Conservation (phyloP, 2,888 invertebrate species). For the Ligdia adustata region DNA sequence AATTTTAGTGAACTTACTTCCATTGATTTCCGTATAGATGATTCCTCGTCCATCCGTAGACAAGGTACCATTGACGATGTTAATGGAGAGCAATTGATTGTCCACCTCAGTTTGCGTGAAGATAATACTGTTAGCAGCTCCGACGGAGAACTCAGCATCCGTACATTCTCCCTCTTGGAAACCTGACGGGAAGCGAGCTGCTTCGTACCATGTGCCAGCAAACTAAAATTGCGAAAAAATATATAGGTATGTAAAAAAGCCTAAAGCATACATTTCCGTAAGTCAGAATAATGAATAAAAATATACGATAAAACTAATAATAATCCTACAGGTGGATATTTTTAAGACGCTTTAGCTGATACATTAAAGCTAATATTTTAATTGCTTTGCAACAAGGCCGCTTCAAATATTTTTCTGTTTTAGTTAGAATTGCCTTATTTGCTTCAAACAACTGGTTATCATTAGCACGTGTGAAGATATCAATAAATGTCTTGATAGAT, state of each 20-base stretch:
- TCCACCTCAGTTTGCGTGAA: constrained; percentile 52
- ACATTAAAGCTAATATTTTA: background rate
- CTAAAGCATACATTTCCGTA: too few relatives aligned
- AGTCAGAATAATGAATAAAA: too few relatives aligned
- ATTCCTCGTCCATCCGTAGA: constrained; percentile 52
- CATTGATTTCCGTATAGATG: constrained; percentile 43
- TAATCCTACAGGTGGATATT: too few relatives aligned
- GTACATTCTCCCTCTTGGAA: constrained; percentile 63
- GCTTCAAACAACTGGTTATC: too few relatives aligned
- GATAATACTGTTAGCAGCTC: constrained; percentile 36
- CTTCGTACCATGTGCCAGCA: constrained; percentile 66
- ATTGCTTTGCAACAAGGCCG: too few relatives aligned
- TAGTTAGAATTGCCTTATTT: too few relatives aligned
- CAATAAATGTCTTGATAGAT: too few relatives aligned
- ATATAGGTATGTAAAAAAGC: too few relatives aligned
- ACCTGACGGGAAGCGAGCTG: constrained; percentile 65
- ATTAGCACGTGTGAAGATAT: too few relatives aligned
- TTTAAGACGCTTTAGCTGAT: too few relatives aligned
- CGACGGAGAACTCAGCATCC: constrained; percentile 35
- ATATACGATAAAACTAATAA: background rate
- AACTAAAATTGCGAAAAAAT: constrained; percentile 54
- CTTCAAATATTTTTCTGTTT: too few relatives aligned
- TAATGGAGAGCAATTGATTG: constrained; percentile 46
- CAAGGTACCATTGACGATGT: constrained; percentile 41
- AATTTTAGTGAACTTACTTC: constrained; percentile 39